Evolutionary conservation across 2,113 vertebrate species (phyloP).

Genomic region (Ceyx cyanopectus): DNA sequence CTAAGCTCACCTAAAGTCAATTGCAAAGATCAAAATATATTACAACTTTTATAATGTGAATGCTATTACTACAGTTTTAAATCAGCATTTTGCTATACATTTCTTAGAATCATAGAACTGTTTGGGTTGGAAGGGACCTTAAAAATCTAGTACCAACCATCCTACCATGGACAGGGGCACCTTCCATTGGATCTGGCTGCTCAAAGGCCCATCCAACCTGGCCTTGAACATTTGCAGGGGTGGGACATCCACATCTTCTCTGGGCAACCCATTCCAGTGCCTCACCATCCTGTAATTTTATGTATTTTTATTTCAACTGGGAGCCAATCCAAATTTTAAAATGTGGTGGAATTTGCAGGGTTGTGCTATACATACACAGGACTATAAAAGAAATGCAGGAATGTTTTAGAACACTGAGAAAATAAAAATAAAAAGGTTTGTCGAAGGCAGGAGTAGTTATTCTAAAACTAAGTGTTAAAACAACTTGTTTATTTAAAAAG

Average conservation of each 20-base stretch:
- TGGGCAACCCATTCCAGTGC: neutral
- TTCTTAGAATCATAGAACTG: neutral
- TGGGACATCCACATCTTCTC: neutral
- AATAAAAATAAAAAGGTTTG: neutral
- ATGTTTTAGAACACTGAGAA: neutral
- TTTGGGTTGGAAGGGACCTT: neutral
- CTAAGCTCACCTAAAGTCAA: neutral
- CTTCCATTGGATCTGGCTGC: neutral
- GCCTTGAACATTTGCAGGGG: neutral
- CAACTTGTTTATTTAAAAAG: neutral
- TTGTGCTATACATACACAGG: fast-evolving
- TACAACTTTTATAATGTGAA: neutral
- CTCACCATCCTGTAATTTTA: neutral
- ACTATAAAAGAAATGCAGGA: neutral
- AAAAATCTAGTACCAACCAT: neutral
- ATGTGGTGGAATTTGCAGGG: neutral
- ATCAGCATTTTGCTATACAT: neutral
- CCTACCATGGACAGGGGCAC: neutral
- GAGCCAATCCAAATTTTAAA: neutral
- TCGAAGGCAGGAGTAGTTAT: neutral
- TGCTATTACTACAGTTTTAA: neutral
- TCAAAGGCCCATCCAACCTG: neutral
- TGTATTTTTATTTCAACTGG: neutral
- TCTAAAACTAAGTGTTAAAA: neutral
- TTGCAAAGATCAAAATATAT: neutral